Evolutionary conservation across 2,113 vertebrate genomes (phyloP).

Genomic region (Centropus bengalensis): DNA sequence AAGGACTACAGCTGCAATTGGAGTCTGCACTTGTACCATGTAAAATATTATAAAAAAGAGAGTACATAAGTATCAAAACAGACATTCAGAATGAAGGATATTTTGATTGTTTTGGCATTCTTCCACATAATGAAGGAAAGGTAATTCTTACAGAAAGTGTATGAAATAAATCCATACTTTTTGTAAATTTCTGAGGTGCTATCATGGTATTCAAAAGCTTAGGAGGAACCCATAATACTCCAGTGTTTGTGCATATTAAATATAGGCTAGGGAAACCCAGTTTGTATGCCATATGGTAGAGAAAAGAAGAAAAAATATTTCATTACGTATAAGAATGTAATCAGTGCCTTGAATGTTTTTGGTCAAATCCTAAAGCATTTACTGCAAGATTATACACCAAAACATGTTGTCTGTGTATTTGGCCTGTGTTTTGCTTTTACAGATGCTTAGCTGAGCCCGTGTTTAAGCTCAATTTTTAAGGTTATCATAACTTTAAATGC

Average conservation of each 20-base stretch:
- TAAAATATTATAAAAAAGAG: neutral
- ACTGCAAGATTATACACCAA: neutral
- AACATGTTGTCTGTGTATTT: neutral
- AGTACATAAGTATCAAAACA: neutral
- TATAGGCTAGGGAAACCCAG: neutral
- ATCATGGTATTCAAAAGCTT: neutral
- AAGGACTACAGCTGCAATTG: neutral
- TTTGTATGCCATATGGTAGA: neutral
- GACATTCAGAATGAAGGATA: neutral
- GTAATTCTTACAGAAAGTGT: neutral
- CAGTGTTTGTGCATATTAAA: neutral
- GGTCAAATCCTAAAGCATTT: neutral
- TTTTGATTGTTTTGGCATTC: neutral
- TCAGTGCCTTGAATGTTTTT: neutral
- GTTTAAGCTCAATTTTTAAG: neutral
- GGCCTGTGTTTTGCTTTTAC: slow-evolving; percentile 4
- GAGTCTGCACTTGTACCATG: neutral
- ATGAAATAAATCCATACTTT: neutral
- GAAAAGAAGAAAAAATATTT: neutral
- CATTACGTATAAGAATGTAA: neutral
- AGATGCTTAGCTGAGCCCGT: neutral
- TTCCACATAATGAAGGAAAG: neutral
- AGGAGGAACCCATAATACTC: neutral
- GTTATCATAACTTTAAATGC: neutral
- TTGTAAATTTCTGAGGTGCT: neutral